Percentiles rank a stretch among this genome's conserved stretches.
Evolutionary conservation across 2,113 vertebrate species (phyloP).

Genomic region (Zootoca vivipara): DNA sequence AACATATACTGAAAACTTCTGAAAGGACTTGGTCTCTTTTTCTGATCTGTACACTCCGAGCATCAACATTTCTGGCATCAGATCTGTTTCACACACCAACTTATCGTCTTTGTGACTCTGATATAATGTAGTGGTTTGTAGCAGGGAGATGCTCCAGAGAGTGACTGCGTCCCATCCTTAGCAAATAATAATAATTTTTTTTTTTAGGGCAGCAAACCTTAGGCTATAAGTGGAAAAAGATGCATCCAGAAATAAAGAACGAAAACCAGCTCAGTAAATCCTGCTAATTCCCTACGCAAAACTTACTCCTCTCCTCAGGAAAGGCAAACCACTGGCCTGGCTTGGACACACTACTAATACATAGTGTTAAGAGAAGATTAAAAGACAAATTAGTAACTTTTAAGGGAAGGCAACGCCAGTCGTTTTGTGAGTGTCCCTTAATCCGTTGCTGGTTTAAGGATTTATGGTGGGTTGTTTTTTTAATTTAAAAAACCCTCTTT

Average conservation of each 20-base stretch:
- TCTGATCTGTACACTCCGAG: conserved; percentile 59
- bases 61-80: not conserved
- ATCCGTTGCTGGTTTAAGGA: too few relatives aligned
- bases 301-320: conserved; percentile 17
- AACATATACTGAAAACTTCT: conserved; percentile 66
- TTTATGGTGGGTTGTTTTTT: too few relatives aligned
- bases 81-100: not conserved
- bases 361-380: not conserved
- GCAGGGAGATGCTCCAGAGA: not conserved
- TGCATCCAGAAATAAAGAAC: conserved; percentile 52
- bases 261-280: not conserved
- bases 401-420: too few relatives aligned
- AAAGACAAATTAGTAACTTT: too few relatives aligned
- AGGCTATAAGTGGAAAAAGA: conserved; percentile 52
- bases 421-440: too few relatives aligned
- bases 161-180: not conserved
- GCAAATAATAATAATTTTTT: not conserved
- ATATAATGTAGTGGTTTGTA: not conserved
- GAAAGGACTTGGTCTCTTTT: conserved; percentile 67
- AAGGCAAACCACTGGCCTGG: not conserved
- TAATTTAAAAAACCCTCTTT: too few relatives aligned
- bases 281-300: conserved; percentile 47
- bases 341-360: not conserved
- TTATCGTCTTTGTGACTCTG: not conserved
- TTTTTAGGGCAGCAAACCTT: not conserved